Conservation (phyloP, 2,113 vertebrate species). For the Morphnarchus princeps region DNA sequence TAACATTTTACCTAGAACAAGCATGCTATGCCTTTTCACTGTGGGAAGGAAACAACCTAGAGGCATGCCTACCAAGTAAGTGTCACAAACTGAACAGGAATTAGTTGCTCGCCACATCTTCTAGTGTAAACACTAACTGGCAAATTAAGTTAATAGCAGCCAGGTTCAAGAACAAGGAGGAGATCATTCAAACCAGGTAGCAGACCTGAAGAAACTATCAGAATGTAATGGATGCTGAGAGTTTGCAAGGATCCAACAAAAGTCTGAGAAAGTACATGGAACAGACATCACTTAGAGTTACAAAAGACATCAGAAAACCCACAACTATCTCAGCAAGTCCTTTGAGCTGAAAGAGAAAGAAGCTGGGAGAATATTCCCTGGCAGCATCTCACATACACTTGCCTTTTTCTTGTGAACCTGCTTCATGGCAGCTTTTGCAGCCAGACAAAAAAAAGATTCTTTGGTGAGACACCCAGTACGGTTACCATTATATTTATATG, state of each 20-base stretch:
- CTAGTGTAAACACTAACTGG: background rate
- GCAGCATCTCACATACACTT: fast-evolving
- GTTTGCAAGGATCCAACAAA: background rate
- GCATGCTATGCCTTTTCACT: background rate
- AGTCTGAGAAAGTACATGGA: background rate
- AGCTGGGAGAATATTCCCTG: background rate
- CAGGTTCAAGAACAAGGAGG: background rate
- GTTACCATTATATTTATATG: background rate
- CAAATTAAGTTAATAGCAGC: background rate
- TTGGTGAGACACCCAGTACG: fast-evolving
- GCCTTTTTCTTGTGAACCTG: background rate
- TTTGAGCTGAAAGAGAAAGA: background rate
- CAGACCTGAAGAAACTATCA: background rate
- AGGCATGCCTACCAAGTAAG: background rate
- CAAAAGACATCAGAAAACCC: background rate
- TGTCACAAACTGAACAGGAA: background rate
- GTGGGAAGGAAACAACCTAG: background rate
- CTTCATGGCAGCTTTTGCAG: background rate
- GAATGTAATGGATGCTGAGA: background rate
- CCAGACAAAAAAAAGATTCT: background rate
- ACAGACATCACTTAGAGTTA: background rate
- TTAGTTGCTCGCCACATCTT: background rate
- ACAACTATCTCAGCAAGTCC: background rate
- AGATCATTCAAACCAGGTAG: background rate
- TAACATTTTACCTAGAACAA: background rate